phyloP scores from a whole-genome alignment of 2,888 invertebrate genomes.

The Drosophila suboccidentalis region DNA sequence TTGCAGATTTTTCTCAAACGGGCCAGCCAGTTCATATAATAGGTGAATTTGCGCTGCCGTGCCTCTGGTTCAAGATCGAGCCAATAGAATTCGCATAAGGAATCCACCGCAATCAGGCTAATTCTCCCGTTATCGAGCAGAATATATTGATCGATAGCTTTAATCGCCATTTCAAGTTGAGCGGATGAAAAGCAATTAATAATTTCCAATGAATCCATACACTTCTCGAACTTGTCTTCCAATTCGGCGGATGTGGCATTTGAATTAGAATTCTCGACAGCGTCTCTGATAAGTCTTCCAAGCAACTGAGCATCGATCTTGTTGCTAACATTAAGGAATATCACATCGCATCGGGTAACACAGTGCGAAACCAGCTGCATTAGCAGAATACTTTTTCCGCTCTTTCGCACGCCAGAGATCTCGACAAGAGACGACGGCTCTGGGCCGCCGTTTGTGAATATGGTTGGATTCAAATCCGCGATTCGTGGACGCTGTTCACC shows the following conservation, averaged over 20 bases:
- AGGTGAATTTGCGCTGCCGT: conserved; percentile 36
- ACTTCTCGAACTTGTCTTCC: conserved; percentile 27
- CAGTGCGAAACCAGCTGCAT: conserved; percentile 39
- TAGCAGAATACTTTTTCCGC: conserved; percentile 44
- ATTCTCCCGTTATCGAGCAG: conserved; percentile 29
- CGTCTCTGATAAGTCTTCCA: conserved; percentile 14
- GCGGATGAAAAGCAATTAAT: conserved; percentile 36
- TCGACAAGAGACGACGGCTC: conserved; percentile 38
- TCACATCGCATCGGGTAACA: conserved; percentile 25
- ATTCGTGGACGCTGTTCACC: conserved; percentile 40
- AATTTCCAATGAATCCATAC: conserved; percentile 38
- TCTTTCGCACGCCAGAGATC: conserved; percentile 43
- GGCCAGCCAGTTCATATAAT: conserved; percentile 37
- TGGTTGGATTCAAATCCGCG: not conserved
- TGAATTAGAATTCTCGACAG: conserved; percentile 11
- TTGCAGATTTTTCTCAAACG: conserved; percentile 37
- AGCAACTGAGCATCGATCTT: conserved; percentile 44
- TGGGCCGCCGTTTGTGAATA: conserved; percentile 31
- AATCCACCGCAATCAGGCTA: conserved; percentile 42
- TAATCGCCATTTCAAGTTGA: conserved; percentile 34
- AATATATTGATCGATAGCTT: conserved; percentile 34
- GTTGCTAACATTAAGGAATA: conserved; percentile 45
- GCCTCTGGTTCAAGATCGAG: conserved; percentile 28
- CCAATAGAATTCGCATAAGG: conserved; percentile 58
- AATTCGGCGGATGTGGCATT: conserved; percentile 11